These are phyloP conservation scores for Cercocebus atys DNA, from an alignment of 2,113 vertebrate species.

Conservation along the genomic window DNA sequence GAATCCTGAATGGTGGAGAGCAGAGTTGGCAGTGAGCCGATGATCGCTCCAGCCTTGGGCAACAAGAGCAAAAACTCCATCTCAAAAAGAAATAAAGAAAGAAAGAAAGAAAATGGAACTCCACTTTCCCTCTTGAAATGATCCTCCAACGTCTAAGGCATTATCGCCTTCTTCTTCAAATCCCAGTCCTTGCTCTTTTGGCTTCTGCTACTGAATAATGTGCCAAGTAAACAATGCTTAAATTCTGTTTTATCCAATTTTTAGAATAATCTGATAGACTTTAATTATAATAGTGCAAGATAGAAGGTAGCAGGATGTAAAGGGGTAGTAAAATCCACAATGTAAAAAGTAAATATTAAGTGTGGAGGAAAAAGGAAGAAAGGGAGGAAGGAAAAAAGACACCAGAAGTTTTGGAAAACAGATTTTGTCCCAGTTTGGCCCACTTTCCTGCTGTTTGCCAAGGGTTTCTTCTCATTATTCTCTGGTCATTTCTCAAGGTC, in stretches of 20 bases:
- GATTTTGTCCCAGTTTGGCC: not conserved
- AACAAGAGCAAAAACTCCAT: too few species aligned
- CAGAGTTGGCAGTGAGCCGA: too few species aligned
- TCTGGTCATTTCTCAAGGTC: not conserved
- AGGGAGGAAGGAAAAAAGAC: not conserved
- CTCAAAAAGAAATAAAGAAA: too few species aligned
- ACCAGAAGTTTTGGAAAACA: not conserved
- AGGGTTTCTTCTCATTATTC: not conserved
- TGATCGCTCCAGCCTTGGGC: too few species aligned
- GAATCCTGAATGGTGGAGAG: too few species aligned
- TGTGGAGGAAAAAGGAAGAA: not conserved
- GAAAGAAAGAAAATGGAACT: not conserved
- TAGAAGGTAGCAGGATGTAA: not conserved
- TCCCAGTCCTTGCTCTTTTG: not conserved
- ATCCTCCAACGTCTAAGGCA: not conserved
- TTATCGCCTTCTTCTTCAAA: too few species aligned
- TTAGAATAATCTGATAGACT: not conserved
- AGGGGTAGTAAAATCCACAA: not conserved
- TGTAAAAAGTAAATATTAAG: not conserved
- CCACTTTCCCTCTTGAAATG: not conserved
- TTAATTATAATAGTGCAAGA: not conserved
- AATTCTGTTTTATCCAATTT: not conserved
- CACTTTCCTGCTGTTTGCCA: not conserved
- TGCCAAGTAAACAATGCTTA: too few species aligned
- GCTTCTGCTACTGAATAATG: not conserved